A percentile compares a stretch with the other conserved stretches of the same genome.
These are phyloP conservation scores for Monopis laevigella DNA, from an alignment of 2,888 invertebrate species.

Conservation along the genomic window DNA sequence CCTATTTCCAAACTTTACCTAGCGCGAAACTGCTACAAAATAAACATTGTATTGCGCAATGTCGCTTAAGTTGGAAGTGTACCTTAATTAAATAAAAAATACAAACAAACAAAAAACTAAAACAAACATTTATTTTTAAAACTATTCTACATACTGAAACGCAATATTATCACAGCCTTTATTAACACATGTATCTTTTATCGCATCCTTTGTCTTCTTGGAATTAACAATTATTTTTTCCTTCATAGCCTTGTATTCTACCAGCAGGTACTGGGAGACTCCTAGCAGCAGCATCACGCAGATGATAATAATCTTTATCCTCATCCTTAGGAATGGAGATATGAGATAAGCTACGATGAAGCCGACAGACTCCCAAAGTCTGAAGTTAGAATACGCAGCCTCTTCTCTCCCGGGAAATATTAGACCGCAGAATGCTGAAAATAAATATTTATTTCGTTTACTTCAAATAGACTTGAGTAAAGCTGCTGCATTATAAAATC, in stretches of 20 bases:
- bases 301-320: conserved; percentile 62
- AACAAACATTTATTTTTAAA: too few species aligned
- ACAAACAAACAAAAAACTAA: too few species aligned
- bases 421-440: conserved; percentile 69
- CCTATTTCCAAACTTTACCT: too few species aligned
- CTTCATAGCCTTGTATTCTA: conserved; percentile 38
- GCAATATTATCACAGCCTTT: conserved; percentile 47
- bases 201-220: conserved; percentile 23
- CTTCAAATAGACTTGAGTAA: too few species aligned
- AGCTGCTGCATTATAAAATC: too few species aligned
- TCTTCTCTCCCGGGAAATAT: conserved; percentile 71
- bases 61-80: too few species aligned
- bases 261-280: conserved; percentile 57
- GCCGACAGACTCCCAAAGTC: conserved; percentile 74
- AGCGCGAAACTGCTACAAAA: too few species aligned
- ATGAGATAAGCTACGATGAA: conserved; percentile 71
- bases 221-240: conserved; percentile 26
- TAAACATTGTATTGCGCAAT: too few species aligned
- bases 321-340: conserved; percentile 59
- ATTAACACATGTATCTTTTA: conserved; percentile 20
- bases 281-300: conserved; percentile 55
- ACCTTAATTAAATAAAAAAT: too few species aligned
- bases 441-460: too few species aligned
- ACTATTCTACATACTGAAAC: conserved; percentile 35
- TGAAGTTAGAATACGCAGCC: conserved; percentile 75